Base-by-base conservation (phyloP, 2,797 vertebrate species). In the Chaetophractus vellerosus region DNA sequence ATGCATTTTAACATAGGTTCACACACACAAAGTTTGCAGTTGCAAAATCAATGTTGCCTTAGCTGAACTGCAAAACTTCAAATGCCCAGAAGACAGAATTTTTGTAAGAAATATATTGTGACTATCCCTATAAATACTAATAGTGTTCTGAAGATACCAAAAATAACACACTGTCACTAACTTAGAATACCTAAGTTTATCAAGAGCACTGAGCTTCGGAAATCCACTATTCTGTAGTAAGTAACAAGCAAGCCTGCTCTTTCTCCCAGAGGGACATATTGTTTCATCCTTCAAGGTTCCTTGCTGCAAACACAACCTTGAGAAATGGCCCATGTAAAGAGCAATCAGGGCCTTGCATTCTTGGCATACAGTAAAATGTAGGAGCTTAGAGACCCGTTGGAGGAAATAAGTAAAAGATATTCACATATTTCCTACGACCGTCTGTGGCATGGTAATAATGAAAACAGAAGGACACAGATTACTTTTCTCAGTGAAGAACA, bases 1-100 rank as follows among this genome's bases (percentile, higher is more conserved):
- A 96, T 97, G 33, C 94, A 91, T 78, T 71, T 96, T 50, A 69
- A 59, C 45, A 52, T 15, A 52, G 33, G 5, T 91, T 78, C 15
- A 79, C 14, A 59, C 14, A 31, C 33, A 68, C 21, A 69, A 0
- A 18, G 38, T 7, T 38, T 82, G 24, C 23, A 45, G 52, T 9
- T 64, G 55, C 9, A 90, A 78, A 96, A 95, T 90, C 48, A 41
- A 5, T 93, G 16, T 72, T 38, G 38, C 74, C n/a, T 83, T 94
- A 74, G 15, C 16, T 57, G n/a, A 75, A 41, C 12, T 1, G 11
- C 9, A 71, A 52, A 19, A 48, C 10, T 36, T 9, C 31, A n/a
- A 28, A 86, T 71, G 0, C 68, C 69, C 16, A 48, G 19, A 64
- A 80, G 26, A 57, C n/a, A 71, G n/a, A 59, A 5, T 24, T 52